Evolutionary conservation across 2,888 invertebrate species (phyloP), one percentile per base, ranked within the genome.

Genomic region (Drosophila buzzatii): DNA sequence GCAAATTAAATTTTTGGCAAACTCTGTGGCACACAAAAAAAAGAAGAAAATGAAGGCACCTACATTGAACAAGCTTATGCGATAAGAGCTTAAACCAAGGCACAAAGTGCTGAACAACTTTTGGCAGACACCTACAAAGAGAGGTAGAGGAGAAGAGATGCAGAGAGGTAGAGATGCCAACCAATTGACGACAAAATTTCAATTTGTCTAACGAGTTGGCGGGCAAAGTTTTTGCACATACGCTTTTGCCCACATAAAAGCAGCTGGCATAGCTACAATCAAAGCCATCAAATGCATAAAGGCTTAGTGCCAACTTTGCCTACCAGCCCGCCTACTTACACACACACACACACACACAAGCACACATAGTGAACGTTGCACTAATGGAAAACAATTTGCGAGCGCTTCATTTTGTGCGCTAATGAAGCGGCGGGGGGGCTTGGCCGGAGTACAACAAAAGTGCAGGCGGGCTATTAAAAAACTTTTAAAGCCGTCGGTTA

Each of bases 251-350:
- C 67, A 75, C 53, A 79, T 76, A 42, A 73, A 79, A 70, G 76
- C 79, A 66, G 75, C 66, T 72, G 62, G 64, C 64, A 59, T 41
- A 57, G 65, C 72, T 65, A 60, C 76, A 81, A 76, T 88, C 89
- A 85, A 81, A 85, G 89, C 86, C 89, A 85, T 88, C 85, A 88
- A 85, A 81, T 79, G 86, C 86, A 85, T 82, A 85, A 88, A 85
- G 85, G 89, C 86, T 88, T 83, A 85, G 84, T 65, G 71, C 58
- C 52, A 84, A 82, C 67, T 62, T 72, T 68, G 67, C 45, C 62
- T 64, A 59, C 31, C 64, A 47, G 55, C 66, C 65, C 70, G 49
- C 59, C 58, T 70, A 44, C 33, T 8, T 14, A 14, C 27, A 1
- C 45, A 3, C 18, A 14, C 18, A 18, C 39, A 20, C 41, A 20